Conservation (phyloP, 2,888 invertebrate species). For the Melanargia galathea region DNA sequence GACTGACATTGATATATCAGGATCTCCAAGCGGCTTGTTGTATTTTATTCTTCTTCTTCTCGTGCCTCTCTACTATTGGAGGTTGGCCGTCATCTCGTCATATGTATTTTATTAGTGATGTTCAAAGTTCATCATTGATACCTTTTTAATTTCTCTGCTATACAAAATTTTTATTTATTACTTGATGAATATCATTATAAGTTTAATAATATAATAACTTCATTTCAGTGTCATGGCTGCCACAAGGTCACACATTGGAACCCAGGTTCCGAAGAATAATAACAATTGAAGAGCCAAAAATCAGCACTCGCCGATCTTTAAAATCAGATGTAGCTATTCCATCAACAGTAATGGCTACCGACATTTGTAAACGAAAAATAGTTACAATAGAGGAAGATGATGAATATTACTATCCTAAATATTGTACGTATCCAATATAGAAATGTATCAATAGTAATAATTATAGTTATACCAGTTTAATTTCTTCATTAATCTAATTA, state of each 20-base stretch:
- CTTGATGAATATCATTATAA: no score
- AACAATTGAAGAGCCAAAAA: constrained; percentile 55
- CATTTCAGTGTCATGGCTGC: constrained; percentile 54
- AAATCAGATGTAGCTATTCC: constrained; percentile 46
- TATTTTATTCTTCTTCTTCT: no score
- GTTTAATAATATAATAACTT: background rate
- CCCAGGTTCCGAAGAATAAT: constrained; percentile 64
- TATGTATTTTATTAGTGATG: no score
- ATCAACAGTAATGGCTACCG: constrained; percentile 48
- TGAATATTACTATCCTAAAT: constrained; percentile 57
- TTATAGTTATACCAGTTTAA: background rate
- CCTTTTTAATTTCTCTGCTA: no score
- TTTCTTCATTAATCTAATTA: background rate
- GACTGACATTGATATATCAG: no score
- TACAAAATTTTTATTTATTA: no score
- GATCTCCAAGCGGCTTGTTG: no score
- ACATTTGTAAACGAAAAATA: constrained; percentile 60
- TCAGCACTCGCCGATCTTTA: constrained; percentile 55
- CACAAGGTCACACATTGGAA: constrained; percentile 50
- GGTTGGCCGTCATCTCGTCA: no score
- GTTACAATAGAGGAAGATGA: constrained; percentile 68
- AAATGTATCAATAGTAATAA: constrained; percentile 4
- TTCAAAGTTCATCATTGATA: no score
- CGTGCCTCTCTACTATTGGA: no score
- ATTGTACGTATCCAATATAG: constrained; percentile 54